Conservation (phyloP, 2,797 vertebrate genomes). For the Caiman crocodilus region DNA sequence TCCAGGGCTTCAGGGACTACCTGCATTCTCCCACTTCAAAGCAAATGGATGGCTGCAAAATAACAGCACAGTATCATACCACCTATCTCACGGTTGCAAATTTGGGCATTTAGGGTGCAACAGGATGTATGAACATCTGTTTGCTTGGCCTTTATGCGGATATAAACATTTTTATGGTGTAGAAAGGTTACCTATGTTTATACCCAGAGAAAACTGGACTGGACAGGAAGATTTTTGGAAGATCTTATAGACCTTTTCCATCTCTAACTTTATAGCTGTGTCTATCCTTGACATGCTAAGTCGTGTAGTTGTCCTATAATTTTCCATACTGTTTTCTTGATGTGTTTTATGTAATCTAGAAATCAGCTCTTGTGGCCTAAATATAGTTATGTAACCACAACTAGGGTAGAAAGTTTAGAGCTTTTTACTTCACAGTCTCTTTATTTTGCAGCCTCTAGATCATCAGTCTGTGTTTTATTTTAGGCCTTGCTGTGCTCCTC, state of each 20-base stretch:
- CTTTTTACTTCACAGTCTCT: not conserved
- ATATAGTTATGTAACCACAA: not conserved
- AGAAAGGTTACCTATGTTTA: too few relatives aligned
- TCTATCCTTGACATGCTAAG: not conserved
- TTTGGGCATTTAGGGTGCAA: too few relatives aligned
- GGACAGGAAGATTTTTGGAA: not conserved
- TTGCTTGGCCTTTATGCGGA: too few relatives aligned
- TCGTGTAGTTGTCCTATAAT: not conserved
- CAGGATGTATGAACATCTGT: too few relatives aligned
- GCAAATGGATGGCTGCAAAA: too few relatives aligned
- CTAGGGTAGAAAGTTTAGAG: not conserved
- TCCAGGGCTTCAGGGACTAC: too few relatives aligned
- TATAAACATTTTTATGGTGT: too few relatives aligned
- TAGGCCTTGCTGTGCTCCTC: not conserved
- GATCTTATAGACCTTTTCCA: not conserved
- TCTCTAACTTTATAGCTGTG: not conserved
- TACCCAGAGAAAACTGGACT: not conserved
- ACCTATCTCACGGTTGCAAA: too few relatives aligned
- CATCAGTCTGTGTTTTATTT: not conserved
- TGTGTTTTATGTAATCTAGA: not conserved
- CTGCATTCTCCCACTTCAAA: too few relatives aligned
- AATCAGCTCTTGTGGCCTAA: conserved; percentile 1
- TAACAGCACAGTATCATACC: not conserved
- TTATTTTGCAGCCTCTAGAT: not conserved
- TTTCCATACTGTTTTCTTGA: not conserved